Base-by-base conservation (phyloP, 2,888 invertebrate species). In the Laothoe populi region DNA sequence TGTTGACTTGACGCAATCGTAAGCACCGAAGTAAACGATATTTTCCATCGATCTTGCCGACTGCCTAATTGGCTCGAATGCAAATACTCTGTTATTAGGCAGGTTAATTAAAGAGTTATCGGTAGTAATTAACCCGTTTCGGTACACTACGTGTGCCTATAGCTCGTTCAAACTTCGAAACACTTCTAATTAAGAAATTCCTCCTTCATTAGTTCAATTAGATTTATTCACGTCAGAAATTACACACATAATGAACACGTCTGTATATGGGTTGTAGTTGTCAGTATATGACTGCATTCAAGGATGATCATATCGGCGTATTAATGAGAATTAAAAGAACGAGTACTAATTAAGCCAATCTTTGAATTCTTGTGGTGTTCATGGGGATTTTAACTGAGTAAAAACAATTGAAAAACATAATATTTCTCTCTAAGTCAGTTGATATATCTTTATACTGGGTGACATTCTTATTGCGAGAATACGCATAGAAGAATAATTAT, bases 51-150 rank as follows among this genome's bases (percentile, higher is more conserved):
- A 83, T 84, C 81, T 74, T 72, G 76, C 71, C 68, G 73, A 69
- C 73, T 75, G 75, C 77, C 82, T 90, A 90, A 90, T 90, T 90
- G 86, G 86, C 81, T 84, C 74, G 78, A 87, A 89, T 89, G 90
- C 88, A 89, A 89, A 89, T 85, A 86, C 90, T 84, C 83, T 88
- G 88, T 90, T 90, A 92, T 91, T 90, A 92, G 88, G 88, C 86
- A 88, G 88, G 88, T 90, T 91, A 91, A 92, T 92, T 91, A 91
- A 90, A 90, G 91, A 92, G 88, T 90, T 91, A 90, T 90, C 88
- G 90, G 77, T 76, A 70, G 86, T 88, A 90, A 90, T 91, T 90
- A 90, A 83, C 84, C 86, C 86, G 90, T 87, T 89, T 88, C 87
- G 87, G 89, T 87, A 87, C 85, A 86, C 83, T 86, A 85, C 83